Percentiles rank a stretch among this genome's conserved stretches.
These are phyloP conservation scores for Phaetusa simplex DNA, from an alignment of 2,113 vertebrate species.

Conservation along the genomic window DNA sequence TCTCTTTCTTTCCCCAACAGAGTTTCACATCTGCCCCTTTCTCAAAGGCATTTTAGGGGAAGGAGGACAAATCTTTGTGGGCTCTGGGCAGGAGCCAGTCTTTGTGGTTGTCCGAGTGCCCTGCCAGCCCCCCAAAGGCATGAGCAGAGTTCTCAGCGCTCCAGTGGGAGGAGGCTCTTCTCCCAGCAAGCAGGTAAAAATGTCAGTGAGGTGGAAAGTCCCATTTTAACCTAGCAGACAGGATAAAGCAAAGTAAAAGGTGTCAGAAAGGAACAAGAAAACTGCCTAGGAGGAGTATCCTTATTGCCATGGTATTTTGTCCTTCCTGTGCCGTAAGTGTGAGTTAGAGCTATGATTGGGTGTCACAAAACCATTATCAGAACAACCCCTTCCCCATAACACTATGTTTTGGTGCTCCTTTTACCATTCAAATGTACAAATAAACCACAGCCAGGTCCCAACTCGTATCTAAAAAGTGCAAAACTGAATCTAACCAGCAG, in stretches of 20 bases:
- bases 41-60: neutral
- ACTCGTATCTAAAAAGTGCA: neutral
- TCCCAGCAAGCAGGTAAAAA: neutral
- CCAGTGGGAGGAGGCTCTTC: neutral
- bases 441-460: neutral
- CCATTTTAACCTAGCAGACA: neutral
- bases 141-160: neutral
- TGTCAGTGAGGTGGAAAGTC: neutral
- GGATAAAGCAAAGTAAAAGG: neutral
- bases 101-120: neutral
- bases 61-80: neutral
- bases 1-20: neutral
- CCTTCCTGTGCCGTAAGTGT: neutral
- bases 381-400: neutral
- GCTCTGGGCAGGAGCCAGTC: neutral
- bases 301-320: neutral
- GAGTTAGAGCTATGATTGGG: neutral
- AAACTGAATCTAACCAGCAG: neutral
- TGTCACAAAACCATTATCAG: neutral
- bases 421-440: neutral
- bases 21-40: neutral
- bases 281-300: neutral
- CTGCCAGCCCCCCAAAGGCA: accelerated
- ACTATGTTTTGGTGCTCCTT: neutral
- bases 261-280: neutral